Evolutionary conservation across 2,113 vertebrate genomes (phyloP), one percentile per base, ranked within the genome.

Genomic region (Coregonus clupeaformis): DNA sequence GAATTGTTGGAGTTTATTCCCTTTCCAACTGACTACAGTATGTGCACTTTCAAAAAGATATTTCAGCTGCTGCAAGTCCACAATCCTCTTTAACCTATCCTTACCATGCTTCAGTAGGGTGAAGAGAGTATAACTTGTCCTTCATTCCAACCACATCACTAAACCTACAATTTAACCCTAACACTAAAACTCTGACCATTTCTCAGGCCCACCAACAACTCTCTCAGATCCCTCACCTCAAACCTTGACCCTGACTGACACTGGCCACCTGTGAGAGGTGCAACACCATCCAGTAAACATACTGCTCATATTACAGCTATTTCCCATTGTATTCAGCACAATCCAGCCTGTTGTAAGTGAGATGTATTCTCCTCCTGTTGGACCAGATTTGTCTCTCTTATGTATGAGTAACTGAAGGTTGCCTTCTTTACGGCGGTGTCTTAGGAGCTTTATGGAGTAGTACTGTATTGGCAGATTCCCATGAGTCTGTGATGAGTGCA

Each of bases 361-460:
- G 71, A 74, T 55, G 30, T 42, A 42, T 3, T 42, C 36, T 42
- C 36, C 36, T 2, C 7, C 9, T 42, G 36, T 42, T 67, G 62
- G 72, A 63, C 70, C 29, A 9, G 16, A 63, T 36, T 83, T 72
- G 59, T 16, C 72, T 25, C 68, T n/a, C 29, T 45, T 65, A 11
- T 7, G 36, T 42, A 42, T 11, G 36, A 72, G 55, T 77, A 32
- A 79, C 64, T 78, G 77, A 79, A 69, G 22, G n/a, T 13, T 69
- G 76, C 68, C 79, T 79, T 78, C 69, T 72, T 74, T 55, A 77
- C 57, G 36, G 63, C 73, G 9, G 9, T 42, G 79, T 85, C 79
- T 83, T 71, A 77, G 55, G 81, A 79, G 73, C 69, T 74, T 88
- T 84, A 83, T 85, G 77, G 79, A 82, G 87, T 80, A 42, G 36